A percentile compares a stretch with the other conserved stretches of the same genome.
These are phyloP conservation scores for Dichetophora obliterata DNA, from an alignment of 2,888 invertebrate genomes.

Conservation along the genomic window DNA sequence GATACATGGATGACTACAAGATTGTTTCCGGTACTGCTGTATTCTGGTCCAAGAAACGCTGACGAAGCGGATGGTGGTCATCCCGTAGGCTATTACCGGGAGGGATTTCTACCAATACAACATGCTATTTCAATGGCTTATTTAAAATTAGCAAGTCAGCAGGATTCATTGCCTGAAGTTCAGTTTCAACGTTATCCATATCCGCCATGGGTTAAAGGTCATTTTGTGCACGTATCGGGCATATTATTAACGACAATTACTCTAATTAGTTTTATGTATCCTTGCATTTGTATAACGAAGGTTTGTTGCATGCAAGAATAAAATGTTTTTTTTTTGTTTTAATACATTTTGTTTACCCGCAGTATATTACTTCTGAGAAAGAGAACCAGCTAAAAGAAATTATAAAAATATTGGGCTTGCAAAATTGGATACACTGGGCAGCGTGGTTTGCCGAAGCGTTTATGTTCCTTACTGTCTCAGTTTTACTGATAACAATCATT, in stretches of 20 bases:
- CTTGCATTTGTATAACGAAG: conserved; percentile 81
- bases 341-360: neutral
- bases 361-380: conserved; percentile 15
- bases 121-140: conserved; percentile 71
- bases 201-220: conserved; percentile 76
- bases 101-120: conserved; percentile 78
- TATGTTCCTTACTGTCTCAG: conserved; percentile 74
- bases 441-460: conserved; percentile 73
- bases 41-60: conserved; percentile 7
- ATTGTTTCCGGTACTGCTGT: neutral
- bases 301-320: conserved; percentile 52
- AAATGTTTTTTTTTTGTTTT: neutral
- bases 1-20: neutral
- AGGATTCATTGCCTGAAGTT: conserved; percentile 49
- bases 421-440: conserved; percentile 34
- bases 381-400: conserved; percentile 13
- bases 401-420: conserved; percentile 9
- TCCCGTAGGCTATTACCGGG: conserved; percentile 73
- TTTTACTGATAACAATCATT: conserved; percentile 19
- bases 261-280: conserved; percentile 83
- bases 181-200: conserved; percentile 75
- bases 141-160: conserved; percentile 52
- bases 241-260: conserved; percentile 79
- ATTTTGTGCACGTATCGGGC: conserved; percentile 76
- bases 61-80: conserved; percentile 68